phyloP scores from a whole-genome alignment of 2,113 vertebrate genomes.

The Rhabdomys dilectus region DNA sequence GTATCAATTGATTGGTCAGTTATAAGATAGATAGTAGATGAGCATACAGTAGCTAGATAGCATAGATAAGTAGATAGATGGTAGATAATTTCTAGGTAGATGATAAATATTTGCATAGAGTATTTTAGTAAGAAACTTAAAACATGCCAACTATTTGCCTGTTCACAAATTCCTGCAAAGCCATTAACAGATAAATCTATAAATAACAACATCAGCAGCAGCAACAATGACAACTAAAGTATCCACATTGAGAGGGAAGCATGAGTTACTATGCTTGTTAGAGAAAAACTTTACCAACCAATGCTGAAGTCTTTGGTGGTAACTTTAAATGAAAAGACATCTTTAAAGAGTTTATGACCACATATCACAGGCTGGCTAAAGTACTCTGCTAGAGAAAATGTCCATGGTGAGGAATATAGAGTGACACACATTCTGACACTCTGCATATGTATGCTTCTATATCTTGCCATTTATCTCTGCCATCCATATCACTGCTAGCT shows the following conservation, averaged over 20 bases:
- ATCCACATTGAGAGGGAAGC: not conserved
- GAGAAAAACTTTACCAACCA: not conserved
- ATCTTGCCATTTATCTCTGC: not conserved
- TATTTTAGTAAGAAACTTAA: not conserved
- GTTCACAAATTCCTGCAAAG: not conserved
- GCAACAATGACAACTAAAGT: not conserved
- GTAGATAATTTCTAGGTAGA: not conserved
- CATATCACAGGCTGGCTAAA: not conserved
- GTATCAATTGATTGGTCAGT: not conserved
- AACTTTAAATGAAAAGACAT: not conserved
- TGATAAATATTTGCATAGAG: not conserved
- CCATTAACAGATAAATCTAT: not conserved
- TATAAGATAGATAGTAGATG: not conserved
- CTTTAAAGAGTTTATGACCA: not conserved
- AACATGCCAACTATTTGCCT: not conserved
- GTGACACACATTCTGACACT: not conserved
- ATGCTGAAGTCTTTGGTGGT: not conserved
- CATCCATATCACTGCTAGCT: not conserved
- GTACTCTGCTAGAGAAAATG: not conserved
- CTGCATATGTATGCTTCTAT: not conserved
- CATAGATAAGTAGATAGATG: not conserved
- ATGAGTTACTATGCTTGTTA: not conserved
- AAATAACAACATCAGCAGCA: not conserved
- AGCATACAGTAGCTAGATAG: not conserved
- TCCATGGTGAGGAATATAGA: not conserved